These are phyloP conservation scores for Ephestia elutella DNA, from an alignment of 1,140 invertebrate genomes.

Conservation along the genomic window DNA sequence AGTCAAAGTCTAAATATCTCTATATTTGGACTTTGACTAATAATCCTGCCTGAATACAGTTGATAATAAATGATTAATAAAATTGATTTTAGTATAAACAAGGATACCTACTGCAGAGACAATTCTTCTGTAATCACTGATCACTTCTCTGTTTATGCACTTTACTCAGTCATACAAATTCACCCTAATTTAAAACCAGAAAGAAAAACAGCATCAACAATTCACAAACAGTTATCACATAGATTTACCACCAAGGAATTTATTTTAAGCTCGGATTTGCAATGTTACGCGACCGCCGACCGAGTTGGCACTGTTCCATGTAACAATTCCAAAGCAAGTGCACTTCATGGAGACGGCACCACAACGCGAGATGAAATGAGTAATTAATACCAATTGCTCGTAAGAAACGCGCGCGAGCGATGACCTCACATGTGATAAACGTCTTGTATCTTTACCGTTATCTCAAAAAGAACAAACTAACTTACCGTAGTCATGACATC, in stretches of 20 bases:
- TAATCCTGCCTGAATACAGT: too few relatives aligned
- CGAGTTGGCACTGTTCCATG: slow-evolving; percentile 58
- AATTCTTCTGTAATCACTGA: not conserved
- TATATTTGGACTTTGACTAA: too few relatives aligned
- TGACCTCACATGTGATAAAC: slow-evolving; percentile 34
- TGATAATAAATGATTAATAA: not conserved
- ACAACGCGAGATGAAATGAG: slow-evolving; percentile 15
- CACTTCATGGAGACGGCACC: not conserved
- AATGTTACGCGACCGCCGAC: slow-evolving; percentile 36
- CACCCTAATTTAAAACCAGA: not conserved
- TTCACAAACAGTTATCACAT: not conserved
- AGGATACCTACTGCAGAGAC: not conserved
- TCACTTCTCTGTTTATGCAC: not conserved
- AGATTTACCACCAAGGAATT: slow-evolving; percentile 1
- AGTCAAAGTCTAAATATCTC: too few relatives aligned
- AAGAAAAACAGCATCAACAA: not conserved
- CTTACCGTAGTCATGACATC: slow-evolving; percentile 50
- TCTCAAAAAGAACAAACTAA: slow-evolving; percentile 23
- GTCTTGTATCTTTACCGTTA: slow-evolving; percentile 19
- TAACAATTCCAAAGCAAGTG: slow-evolving; percentile 18
- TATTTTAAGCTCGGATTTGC: slow-evolving; percentile 9
- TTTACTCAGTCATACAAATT: not conserved
- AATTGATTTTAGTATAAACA: not conserved
- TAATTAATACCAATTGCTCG: slow-evolving; percentile 47
- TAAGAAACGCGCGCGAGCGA: slow-evolving; percentile 31